Conservation (phyloP, 2,797 vertebrate species). For the Selene dorsalis region DNA sequence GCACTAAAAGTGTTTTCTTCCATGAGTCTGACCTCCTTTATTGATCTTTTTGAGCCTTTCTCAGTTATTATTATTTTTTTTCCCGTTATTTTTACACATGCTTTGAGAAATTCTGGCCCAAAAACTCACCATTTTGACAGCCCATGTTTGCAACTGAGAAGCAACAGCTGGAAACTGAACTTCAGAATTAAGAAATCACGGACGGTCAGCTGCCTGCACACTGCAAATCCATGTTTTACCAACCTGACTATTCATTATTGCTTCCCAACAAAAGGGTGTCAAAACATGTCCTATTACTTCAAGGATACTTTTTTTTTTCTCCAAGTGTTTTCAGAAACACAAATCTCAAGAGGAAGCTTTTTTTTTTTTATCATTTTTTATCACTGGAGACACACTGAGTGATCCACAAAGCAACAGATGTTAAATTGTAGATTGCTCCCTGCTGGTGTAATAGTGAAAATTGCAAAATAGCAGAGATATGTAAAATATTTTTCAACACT, state of each 20-base stretch:
- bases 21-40: slow-evolving; percentile 21
- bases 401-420: background rate
- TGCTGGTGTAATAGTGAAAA: background rate
- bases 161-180: slow-evolving; percentile 21
- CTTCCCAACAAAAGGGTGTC: background rate
- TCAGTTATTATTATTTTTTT: background rate
- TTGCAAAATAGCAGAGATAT: background rate
- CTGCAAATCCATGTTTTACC: background rate
- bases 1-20: slow-evolving; percentile 30
- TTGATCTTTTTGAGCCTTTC: slow-evolving; percentile 11
- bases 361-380: background rate
- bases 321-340: background rate
- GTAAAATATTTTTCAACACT: background rate
- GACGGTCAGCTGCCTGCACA: background rate
- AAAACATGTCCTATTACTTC: background rate
- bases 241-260: background rate
- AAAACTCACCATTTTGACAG: slow-evolving; percentile 1
- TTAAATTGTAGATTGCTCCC: background rate
- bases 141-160: slow-evolving; percentile 2
- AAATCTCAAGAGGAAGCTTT: background rate
- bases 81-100: background rate
- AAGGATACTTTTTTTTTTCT: background rate
- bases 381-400: background rate
- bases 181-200: slow-evolving; percentile 8
- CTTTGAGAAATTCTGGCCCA: slow-evolving; percentile 5